These are phyloP conservation scores for Amia ocellicauda DNA, from an alignment of 2,113 vertebrate species.

Conservation along the genomic window DNA sequence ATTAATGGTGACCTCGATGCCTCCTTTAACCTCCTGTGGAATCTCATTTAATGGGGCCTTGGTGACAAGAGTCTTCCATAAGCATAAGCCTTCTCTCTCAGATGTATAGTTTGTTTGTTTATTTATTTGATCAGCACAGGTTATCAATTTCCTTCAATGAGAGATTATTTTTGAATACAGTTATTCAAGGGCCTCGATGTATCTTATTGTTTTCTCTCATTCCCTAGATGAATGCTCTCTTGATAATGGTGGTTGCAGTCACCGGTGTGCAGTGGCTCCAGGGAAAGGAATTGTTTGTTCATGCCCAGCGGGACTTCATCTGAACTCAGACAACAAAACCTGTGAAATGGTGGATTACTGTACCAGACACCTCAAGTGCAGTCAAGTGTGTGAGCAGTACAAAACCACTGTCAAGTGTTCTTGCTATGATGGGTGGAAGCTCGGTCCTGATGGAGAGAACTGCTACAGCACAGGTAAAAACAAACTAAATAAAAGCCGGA, in stretches of 20 bases:
- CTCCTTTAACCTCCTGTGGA: too few relatives aligned
- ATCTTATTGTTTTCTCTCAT: conserved; percentile 14
- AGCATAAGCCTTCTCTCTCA: too few relatives aligned
- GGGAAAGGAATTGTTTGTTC: conserved; percentile 88
- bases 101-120: not conserved
- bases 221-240: conserved; percentile 82
- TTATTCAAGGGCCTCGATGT: not conserved
- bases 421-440: conserved; percentile 89
- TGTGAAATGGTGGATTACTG: conserved; percentile 93
- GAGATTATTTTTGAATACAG: not conserved
- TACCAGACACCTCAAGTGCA: conserved; percentile 83
- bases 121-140: not conserved
- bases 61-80: too few relatives aligned
- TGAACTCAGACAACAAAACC: conserved; percentile 82
- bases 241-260: conserved; percentile 92
- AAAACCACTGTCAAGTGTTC: conserved; percentile 94
- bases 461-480: conserved; percentile 83
- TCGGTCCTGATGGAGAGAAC: conserved; percentile 82
- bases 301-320: conserved; percentile 81
- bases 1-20: too few relatives aligned
- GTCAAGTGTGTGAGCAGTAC: conserved; percentile 92
- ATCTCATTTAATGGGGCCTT: too few relatives aligned
- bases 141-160: not conserved
- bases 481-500: not conserved
- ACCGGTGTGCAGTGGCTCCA: conserved; percentile 88